Evolutionary conservation across 2,888 invertebrate genomes (phyloP), one percentile per base, ranked within the genome.

Genomic region (Diadromus collaris): DNA sequence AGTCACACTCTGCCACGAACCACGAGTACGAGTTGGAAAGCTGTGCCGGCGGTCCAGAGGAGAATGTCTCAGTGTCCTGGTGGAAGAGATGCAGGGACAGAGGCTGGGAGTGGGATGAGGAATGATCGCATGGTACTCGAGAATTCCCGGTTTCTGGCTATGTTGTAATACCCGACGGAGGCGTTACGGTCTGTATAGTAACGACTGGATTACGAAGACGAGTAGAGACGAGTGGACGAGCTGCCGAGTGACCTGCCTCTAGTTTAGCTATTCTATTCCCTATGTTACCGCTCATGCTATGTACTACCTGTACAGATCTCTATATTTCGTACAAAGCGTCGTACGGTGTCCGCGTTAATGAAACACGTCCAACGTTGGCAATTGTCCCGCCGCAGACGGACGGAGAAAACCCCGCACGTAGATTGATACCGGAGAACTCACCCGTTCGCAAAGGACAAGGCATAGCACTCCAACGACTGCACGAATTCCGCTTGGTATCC

Each of bases 361-460:
- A 88, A 88, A 86, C 85, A 88, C 85, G 85, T 87, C 86, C 85
- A 83, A 82, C 79, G 83, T 86, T 85, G 85, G 87, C 87, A 85
- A 87, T 88, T 88, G 87, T 87, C 85, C 84, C 85, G 80, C 83
- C 85, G 81, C 85, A 84, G 83, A 76, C 76, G 72, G 60, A 79
- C 76, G 72, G 60, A 64, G 41, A 63, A 71, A 63, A 27, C 34
- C 29, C 44, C 65, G 54, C 34, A 24, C 51, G 4, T n/a, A 44
- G 21, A 21, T 51, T 21, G 64, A 61, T 60, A 68, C 64, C 60
- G 27, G 34, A 54, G 63, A 21, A 64, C 68, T 44, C 32, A 32
- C 63, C 73, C 77, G 73, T 63, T 78, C 67, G 68, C 58, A 24
- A 71, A 46, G 58, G 73, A 38, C 77, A 34, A 56, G 44, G 56